Evolutionary conservation across 2,113 vertebrate species (phyloP), one percentile per base, ranked within the genome.

Genomic region (Pterophyllum scalare): DNA sequence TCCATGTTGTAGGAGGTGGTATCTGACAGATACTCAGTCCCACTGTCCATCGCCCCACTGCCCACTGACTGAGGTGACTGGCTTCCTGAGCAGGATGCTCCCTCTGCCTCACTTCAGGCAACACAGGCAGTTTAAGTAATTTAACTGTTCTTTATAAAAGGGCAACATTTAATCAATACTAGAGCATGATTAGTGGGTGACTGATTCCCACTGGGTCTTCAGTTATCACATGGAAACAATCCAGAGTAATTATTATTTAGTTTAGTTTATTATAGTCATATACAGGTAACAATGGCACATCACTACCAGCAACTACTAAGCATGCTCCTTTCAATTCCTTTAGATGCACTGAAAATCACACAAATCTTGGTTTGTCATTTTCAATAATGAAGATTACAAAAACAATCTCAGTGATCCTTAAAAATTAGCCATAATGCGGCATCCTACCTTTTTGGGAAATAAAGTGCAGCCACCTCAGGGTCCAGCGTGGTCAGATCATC

Each of bases 391-490:
- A 33, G 0, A 28, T 14, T 31, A 12, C 26, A 75, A 46, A 14
- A 77, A 6, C 2, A 2, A 77, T 58, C 12, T 49, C 7, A 60
- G n/a, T 9, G 59, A 77, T 15, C 40, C 46, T 46, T 28, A 60
- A 17, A 1, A 43, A n/a, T 40, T 19, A 31, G 40, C 24, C 40
- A 28, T 10, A 49, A 46, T 54, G 2, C 28, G 1, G 54, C 79
- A 70, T 74, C 59, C 62, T 54, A 99, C 98, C 96, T 97, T 80
- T 95, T 96, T 1, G 96, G 96, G 85, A 98, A 97, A 94, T 96
- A 97, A 15, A 97, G 95, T 8, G 96, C 95, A 43, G 96, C 95
- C 3, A 96, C 93, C 54, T 96, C 93, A 7, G 97, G 95, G 20
- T 97, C 94, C 46, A 96, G 93, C 11, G 81, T 94, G 4, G 95